phyloP scores from a whole-genome alignment of 1,140 invertebrate genomes.

The Camponotus floridanus region DNA sequence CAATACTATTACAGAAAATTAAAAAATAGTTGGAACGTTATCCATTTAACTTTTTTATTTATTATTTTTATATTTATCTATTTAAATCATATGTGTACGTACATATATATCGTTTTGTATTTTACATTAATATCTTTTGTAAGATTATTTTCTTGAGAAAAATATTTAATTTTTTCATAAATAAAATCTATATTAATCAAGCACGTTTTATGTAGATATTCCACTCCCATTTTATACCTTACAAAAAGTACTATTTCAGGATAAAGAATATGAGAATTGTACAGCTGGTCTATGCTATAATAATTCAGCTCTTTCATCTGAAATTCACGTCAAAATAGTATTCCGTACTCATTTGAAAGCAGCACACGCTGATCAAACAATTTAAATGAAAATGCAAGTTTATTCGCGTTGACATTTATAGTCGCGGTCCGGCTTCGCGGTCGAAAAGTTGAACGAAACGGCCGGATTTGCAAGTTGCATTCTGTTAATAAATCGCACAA shows the following conservation, averaged over 20 bases:
- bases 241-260: background rate
- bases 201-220: background rate
- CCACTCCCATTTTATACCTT: background rate
- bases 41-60: background rate
- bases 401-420: constrained; percentile 36
- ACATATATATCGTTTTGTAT: background rate
- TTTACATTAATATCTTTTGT: background rate
- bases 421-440: background rate
- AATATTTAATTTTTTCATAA: background rate
- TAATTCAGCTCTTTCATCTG: background rate
- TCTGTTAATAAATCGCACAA: constrained; percentile 15
- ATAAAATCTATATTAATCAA: constrained; percentile 1
- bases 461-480: background rate
- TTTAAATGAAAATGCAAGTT: constrained; percentile 8
- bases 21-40: background rate
- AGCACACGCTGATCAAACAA: background rate
- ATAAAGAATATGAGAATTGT: background rate
- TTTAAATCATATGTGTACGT: too few relatives aligned
- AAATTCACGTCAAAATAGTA: background rate
- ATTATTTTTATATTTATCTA: background rate
- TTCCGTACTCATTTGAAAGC: background rate
- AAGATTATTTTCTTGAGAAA: background rate
- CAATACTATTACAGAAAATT: background rate
- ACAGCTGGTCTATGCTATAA: background rate
- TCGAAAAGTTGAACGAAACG: constrained; percentile 11